phyloP scores from a whole-genome alignment of 2,888 invertebrate genomes.

The Heliconius cydno region DNA sequence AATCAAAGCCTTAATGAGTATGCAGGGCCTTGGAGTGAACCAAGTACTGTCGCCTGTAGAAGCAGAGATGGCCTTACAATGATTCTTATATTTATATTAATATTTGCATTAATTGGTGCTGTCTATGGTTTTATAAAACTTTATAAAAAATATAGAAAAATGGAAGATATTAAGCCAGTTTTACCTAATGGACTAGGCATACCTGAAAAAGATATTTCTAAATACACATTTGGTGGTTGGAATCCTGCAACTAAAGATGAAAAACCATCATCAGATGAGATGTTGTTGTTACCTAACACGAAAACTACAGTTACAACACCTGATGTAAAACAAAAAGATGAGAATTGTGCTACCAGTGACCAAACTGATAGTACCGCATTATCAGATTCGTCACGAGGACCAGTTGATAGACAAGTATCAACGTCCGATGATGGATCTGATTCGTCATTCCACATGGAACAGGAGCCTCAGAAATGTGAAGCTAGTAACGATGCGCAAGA shows the following conservation, averaged over 20 bases:
- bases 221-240: constrained; percentile 72
- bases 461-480: constrained; percentile 59
- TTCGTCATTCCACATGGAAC: constrained; percentile 71
- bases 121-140: constrained; percentile 76
- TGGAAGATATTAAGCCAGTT: constrained; percentile 87
- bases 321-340: constrained; percentile 68
- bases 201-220: constrained; percentile 74
- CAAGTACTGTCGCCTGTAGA: constrained; percentile 63
- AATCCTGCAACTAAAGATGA: constrained; percentile 74
- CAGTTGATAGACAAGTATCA: constrained; percentile 70
- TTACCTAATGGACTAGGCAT: constrained; percentile 85
- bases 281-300: constrained; percentile 71
- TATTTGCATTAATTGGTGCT: constrained; percentile 63
- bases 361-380: constrained; percentile 78
- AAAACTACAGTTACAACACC: constrained; percentile 64
- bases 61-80: constrained; percentile 65
- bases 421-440: constrained; percentile 74
- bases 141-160: constrained; percentile 84
- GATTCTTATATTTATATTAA: constrained; percentile 64
- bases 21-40: constrained; percentile 73
- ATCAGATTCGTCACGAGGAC: constrained; percentile 70
- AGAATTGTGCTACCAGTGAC: constrained; percentile 73
- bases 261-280: constrained; percentile 77
- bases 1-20: constrained; percentile 53
- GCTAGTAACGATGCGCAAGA: constrained; percentile 57